These are phyloP conservation scores for Halichoerus grypus DNA, from an alignment of 2,113 vertebrate species.

Conservation along the genomic window DNA sequence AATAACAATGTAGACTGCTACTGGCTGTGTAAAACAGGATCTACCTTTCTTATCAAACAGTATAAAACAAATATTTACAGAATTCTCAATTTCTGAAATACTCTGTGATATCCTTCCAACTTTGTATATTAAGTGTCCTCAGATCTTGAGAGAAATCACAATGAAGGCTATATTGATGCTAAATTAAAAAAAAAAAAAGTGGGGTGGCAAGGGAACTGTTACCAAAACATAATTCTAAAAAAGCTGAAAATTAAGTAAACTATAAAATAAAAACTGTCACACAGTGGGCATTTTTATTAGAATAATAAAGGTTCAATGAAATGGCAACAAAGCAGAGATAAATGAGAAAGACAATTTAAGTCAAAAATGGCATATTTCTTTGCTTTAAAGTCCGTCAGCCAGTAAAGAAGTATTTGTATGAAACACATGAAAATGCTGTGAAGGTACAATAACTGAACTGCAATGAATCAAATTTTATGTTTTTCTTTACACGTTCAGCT, in stretches of 20 bases:
- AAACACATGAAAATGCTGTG: slow-evolving; percentile 35
- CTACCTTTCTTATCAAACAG: neutral
- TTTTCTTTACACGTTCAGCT: neutral
- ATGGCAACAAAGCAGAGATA: neutral
- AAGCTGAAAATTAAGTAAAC: neutral
- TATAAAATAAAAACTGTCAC: slow-evolving; percentile 48
- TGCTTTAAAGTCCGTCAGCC: slow-evolving; percentile 37
- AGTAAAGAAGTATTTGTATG: slow-evolving; percentile 35
- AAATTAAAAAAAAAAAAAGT: neutral
- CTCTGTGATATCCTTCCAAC: neutral
- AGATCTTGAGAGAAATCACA: neutral
- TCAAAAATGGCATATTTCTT: slow-evolving; percentile 50
- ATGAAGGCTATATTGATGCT: neutral
- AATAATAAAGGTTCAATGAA: slow-evolving; percentile 36
- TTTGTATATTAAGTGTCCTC: neutral
- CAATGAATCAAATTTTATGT: slow-evolving; percentile 49
- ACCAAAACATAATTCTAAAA: slow-evolving; percentile 18
- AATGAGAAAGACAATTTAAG: neutral
- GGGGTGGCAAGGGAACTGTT: neutral
- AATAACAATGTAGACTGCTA: neutral
- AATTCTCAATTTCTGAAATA: slow-evolving; percentile 6
- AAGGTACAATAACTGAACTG: neutral
- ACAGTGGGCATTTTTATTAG: slow-evolving; percentile 26
- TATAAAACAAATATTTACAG: neutral
- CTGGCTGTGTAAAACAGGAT: neutral